A percentile compares a stretch with the other conserved stretches of the same genome.
Evolutionary conservation across 2,113 vertebrate genomes (phyloP).

Genomic region (Pongo abelii): DNA sequence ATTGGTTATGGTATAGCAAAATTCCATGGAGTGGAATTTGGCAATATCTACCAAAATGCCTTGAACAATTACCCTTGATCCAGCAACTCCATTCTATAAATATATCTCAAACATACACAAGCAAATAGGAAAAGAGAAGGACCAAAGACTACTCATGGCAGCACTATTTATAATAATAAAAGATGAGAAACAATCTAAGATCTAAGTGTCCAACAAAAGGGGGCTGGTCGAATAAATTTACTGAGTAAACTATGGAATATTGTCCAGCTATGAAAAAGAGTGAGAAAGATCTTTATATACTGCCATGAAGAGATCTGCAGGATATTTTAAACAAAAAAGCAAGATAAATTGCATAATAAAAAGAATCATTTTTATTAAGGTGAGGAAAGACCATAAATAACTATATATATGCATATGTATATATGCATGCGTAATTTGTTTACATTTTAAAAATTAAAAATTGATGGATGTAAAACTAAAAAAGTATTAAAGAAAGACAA

Average conservation of each 20-base stretch:
- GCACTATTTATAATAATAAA: background rate
- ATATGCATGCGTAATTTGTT: background rate
- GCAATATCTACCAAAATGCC: background rate
- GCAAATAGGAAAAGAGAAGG: background rate
- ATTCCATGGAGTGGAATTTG: background rate
- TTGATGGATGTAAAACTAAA: background rate
- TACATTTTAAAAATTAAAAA: background rate
- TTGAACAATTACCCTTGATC: background rate
- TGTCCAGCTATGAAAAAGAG: background rate
- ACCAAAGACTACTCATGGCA: background rate
- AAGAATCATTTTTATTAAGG: background rate
- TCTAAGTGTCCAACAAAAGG: background rate
- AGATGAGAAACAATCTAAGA: background rate
- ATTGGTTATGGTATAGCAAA: background rate
- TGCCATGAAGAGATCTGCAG: background rate
- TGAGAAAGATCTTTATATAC: background rate
- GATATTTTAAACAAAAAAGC: background rate
- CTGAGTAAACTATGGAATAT: background rate
- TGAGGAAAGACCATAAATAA: background rate
- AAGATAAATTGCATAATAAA: background rate
- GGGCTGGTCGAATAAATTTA: background rate
- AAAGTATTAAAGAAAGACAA: background rate
- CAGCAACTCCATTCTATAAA: background rate
- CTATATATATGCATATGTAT: background rate
- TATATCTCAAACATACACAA: background rate